Percentiles rank a stretch among this genome's conserved stretches.
These are phyloP conservation scores for Mobula birostris DNA, from an alignment of 2,113 vertebrate genomes.

Conservation along the genomic window DNA sequence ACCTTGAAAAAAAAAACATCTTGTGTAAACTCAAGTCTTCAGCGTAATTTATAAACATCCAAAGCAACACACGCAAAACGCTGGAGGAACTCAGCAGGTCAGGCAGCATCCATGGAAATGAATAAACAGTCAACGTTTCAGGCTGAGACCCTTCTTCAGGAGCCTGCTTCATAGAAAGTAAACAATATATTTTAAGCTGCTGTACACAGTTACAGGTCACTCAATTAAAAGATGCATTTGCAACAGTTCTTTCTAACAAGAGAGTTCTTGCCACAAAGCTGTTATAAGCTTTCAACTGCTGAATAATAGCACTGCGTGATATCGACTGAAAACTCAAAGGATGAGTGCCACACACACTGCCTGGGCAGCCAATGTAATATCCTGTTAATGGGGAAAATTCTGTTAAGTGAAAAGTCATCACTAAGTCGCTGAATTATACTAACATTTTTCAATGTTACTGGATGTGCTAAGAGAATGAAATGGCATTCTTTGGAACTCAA, in stretches of 20 bases:
- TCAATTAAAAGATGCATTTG: neutral
- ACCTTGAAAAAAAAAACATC: neutral
- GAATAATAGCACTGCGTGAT: neutral
- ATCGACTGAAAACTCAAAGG: neutral
- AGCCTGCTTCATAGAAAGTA: neutral
- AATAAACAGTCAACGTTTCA: no score
- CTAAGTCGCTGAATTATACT: neutral
- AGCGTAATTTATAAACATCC: neutral
- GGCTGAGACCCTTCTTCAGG: no score
- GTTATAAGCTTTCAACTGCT: neutral
- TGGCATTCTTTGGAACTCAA: neutral
- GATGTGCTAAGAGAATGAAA: neutral
- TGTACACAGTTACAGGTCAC: neutral
- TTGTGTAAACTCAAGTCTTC: neutral
- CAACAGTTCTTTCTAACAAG: neutral
- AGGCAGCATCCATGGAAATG: no score
- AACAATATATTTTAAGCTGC: neutral
- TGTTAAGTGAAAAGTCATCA: neutral
- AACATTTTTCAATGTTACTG: neutral
- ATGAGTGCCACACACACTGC: neutral
- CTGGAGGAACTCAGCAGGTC: no score
- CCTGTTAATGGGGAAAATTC: neutral
- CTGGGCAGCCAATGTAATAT: neutral
- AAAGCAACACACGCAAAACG: neutral
- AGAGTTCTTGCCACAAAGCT: neutral